Evolutionary conservation across 2,797 vertebrate species (phyloP).

Genomic region (Pangasius sanitwongsei): DNA sequence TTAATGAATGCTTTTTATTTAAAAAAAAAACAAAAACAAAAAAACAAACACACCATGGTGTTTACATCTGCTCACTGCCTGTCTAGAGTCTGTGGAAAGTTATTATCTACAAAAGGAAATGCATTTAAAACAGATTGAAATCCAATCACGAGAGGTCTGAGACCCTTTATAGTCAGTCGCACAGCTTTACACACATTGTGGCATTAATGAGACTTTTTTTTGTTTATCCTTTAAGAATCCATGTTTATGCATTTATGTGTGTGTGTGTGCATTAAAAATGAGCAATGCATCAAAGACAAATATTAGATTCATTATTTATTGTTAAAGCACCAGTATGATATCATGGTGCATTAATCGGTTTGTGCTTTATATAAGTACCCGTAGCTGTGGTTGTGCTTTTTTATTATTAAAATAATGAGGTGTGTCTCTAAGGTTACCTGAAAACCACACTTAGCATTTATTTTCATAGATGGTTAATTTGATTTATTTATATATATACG

Average conservation of each 20-base stretch:
- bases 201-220: background rate
- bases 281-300: background rate
- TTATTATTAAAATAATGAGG: background rate
- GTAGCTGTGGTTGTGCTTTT: background rate
- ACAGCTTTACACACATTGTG: background rate
- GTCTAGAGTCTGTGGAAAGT: background rate
- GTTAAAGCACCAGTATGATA: background rate
- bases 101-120: background rate
- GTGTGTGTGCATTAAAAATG: background rate
- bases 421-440: background rate
- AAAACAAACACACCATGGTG: background rate
- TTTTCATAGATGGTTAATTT: background rate
- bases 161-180: background rate
- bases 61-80: background rate
- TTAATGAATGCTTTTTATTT: background rate
- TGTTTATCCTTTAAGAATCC: background rate
- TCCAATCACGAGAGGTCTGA: background rate
- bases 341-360: background rate
- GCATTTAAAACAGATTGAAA: background rate
- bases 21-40: too few relatives aligned
- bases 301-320: background rate
- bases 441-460: background rate
- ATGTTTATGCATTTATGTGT: background rate
- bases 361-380: background rate
- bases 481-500: background rate